These are phyloP conservation scores for Oscheius myriophilus DNA, from an alignment of 2,888 invertebrate species.

Conservation along the genomic window DNA sequence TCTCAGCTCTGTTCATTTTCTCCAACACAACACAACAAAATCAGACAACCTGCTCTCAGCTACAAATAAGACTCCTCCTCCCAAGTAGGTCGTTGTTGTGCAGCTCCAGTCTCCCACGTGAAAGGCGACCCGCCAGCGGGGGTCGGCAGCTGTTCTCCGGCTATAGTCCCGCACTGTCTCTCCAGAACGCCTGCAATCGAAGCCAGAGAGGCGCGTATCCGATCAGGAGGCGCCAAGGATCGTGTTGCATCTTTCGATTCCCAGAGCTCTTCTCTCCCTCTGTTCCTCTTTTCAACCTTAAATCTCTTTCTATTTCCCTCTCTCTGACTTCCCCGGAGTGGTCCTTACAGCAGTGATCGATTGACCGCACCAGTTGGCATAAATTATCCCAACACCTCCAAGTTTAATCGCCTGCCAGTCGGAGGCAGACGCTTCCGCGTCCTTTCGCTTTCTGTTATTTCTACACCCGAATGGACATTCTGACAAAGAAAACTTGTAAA, in stretches of 20 bases:
- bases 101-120: too few species aligned
- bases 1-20: too few species aligned
- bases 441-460: neutral
- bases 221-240: constrained; percentile 29
- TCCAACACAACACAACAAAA: too few species aligned
- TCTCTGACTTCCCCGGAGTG: neutral
- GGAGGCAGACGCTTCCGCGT: neutral
- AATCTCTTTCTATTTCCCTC: neutral
- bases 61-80: too few species aligned
- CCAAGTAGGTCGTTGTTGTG: too few species aligned
- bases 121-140: too few species aligned
- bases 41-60: too few species aligned
- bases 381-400: constrained; percentile 31
- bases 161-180: too few species aligned
- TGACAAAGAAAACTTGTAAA: too few species aligned
- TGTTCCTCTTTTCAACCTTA: neutral
- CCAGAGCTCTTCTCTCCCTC: neutral
- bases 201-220: constrained; percentile 15
- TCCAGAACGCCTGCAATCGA: constrained; percentile 14
- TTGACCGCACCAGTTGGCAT: constrained; percentile 23
- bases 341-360: constrained; percentile 26
- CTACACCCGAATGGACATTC: too few species aligned
- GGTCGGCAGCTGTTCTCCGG: too few species aligned
- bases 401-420: constrained; percentile 17
- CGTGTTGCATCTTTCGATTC: constrained; percentile 18